Conservation (phyloP, 1,140 invertebrate genomes). For the Lasioglossum baleicum region DNA sequence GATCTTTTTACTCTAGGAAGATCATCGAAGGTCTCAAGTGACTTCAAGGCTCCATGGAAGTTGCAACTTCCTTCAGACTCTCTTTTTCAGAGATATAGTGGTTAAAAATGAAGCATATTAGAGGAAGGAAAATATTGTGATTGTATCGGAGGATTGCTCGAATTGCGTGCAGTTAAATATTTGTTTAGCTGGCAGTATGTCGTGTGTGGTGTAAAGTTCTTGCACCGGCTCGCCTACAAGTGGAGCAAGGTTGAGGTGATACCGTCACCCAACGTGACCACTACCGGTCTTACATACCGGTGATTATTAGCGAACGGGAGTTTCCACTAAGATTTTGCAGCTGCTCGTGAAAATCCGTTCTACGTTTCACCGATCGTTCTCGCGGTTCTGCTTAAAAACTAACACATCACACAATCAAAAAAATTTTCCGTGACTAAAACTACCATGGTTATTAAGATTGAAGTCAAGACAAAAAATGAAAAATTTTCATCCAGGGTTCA, state of each 20-base stretch:
- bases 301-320: conserved; percentile 16
- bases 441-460: no score
- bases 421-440: no score
- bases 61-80: no score
- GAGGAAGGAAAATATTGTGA: neutral
- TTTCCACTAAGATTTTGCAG: conserved; percentile 36
- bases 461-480: no score
- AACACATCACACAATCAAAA: no score
- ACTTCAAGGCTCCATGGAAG: neutral
- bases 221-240: conserved; percentile 31
- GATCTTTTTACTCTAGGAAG: neutral
- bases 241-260: conserved; percentile 63
- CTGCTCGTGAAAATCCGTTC: conserved; percentile 3
- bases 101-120: no score
- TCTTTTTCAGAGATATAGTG: neutral
- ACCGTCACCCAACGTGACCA: conserved; percentile 29
- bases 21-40: neutral
- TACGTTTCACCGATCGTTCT: neutral
- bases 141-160: neutral
- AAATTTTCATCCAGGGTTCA: no score
- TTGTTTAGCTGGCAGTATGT: conserved; percentile 4
- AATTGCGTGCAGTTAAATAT: conserved; percentile 15
- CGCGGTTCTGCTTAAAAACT: neutral
- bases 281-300: conserved; percentile 35
- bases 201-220: conserved; percentile 24